phyloP scores from a whole-genome alignment of 1,140 invertebrate species.

The Nixonia krombeini region DNA sequence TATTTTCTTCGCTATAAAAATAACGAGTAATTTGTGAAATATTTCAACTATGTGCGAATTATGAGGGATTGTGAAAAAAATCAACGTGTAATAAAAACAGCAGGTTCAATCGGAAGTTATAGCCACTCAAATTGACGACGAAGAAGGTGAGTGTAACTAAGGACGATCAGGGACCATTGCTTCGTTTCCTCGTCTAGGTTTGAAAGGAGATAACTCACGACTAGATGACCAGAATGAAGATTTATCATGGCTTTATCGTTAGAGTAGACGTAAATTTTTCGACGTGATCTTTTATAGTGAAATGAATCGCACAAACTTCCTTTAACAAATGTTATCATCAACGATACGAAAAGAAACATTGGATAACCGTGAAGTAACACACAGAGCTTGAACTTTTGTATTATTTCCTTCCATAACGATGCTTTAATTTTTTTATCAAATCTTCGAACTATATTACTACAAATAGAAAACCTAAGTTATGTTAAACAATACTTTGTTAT shows the following conservation, averaged over 20 bases:
- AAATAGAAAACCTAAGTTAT: too few species aligned
- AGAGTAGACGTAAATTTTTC: slow-evolving; percentile 32
- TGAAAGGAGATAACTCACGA: slow-evolving; percentile 43
- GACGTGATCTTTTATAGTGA: slow-evolving; percentile 29
- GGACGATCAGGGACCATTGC: slow-evolving; percentile 38
- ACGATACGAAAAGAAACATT: background rate
- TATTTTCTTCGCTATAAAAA: background rate
- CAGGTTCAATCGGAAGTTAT: slow-evolving; percentile 36
- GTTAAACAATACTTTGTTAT: too few species aligned
- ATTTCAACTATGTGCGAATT: too few species aligned
- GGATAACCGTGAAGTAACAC: too few species aligned
- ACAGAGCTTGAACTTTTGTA: too few species aligned
- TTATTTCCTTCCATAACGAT: too few species aligned
- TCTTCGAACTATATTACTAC: too few species aligned
- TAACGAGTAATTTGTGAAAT: too few species aligned
- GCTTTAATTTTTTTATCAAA: too few species aligned
- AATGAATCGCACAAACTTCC: slow-evolving; percentile 32
- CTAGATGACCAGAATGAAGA: slow-evolving; percentile 39
- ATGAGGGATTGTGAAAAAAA: background rate
- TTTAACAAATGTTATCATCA: slow-evolving; percentile 45
- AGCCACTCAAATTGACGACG: slow-evolving; percentile 43
- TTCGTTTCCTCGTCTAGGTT: slow-evolving; percentile 32
- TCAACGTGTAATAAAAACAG: too few species aligned
- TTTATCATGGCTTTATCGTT: slow-evolving; percentile 47
- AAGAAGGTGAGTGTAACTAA: slow-evolving; percentile 30